These are phyloP conservation scores for Lacanobia oleracea DNA, from an alignment of 2,888 invertebrate species.

Conservation along the genomic window DNA sequence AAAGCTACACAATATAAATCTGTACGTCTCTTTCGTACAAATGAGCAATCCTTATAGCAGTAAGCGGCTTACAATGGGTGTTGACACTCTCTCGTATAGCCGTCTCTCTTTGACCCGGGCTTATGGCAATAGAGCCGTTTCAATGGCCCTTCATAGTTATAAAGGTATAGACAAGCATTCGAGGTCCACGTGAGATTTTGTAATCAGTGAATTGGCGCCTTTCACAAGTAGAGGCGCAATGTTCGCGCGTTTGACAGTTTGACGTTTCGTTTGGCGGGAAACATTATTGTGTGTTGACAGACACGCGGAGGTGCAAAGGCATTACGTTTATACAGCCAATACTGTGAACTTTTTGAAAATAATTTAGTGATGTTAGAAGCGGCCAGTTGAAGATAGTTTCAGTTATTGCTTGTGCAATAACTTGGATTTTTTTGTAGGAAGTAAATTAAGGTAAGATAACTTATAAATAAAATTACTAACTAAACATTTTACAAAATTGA, in stretches of 20 bases:
- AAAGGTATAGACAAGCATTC: conserved; percentile 82
- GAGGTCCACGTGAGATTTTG: conserved; percentile 90
- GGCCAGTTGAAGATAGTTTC: conserved; percentile 83
- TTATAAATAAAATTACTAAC: not conserved
- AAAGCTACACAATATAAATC: conserved; percentile 81
- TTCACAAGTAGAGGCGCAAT: conserved; percentile 86
- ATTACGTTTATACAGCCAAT: conserved; percentile 68
- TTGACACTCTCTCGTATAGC: conserved; percentile 77
- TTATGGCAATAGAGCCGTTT: conserved; percentile 79
- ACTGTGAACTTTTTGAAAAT: conserved; percentile 75
- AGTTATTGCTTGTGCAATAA: conserved; percentile 88
- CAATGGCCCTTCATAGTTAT: conserved; percentile 85
- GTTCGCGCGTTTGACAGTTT: conserved; percentile 87
- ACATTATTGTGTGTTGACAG: conserved; percentile 73
- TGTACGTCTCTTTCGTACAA: conserved; percentile 85
- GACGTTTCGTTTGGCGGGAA: conserved; percentile 90
- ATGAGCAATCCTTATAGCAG: conserved; percentile 88
- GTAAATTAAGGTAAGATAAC: conserved; percentile 80
- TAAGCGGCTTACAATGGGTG: conserved; percentile 89
- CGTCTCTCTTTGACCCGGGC: conserved; percentile 78
- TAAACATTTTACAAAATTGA: not conserved
- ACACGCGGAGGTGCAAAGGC: conserved; percentile 67
- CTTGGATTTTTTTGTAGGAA: conserved; percentile 84
- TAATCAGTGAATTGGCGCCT: conserved; percentile 90
- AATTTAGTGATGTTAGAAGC: conserved; percentile 83